Evolutionary conservation across 2,888 invertebrate genomes (phyloP).

Genomic region (Gandaritis pyraliata): DNA sequence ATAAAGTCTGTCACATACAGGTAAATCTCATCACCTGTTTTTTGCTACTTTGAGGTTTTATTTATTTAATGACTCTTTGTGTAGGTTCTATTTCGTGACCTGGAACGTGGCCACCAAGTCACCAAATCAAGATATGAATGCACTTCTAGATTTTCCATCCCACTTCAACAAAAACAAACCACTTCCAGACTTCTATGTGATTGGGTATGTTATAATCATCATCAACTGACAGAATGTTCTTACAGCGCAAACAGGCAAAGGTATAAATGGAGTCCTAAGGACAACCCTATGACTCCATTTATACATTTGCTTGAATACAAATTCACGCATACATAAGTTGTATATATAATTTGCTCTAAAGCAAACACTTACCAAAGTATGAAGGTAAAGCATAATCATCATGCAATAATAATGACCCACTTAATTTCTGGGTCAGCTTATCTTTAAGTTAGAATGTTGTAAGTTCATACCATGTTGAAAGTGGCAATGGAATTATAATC

Average conservation of each 20-base stretch:
- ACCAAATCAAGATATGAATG: slow-evolving; percentile 89
- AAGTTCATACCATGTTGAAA: background rate
- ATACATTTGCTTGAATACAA: too few species aligned
- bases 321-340: too few species aligned
- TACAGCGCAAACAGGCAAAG: too few species aligned
- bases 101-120: slow-evolving; percentile 95
- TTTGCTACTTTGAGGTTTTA: background rate
- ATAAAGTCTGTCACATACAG: slow-evolving; percentile 19
- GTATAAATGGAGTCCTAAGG: too few species aligned
- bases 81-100: slow-evolving; percentile 91
- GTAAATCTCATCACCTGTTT: too few species aligned
- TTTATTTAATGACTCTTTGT: background rate
- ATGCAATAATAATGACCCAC: slow-evolving; percentile 40
- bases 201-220: slow-evolving; percentile 86
- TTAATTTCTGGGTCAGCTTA: slow-evolving; percentile 45
- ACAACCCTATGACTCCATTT: too few species aligned
- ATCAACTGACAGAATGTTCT: background rate
- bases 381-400: slow-evolving; percentile 4
- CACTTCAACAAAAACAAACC: slow-evolving; percentile 85
- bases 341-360: too few species aligned
- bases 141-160: slow-evolving; percentile 87
- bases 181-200: slow-evolving; percentile 92
- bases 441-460: slow-evolving; percentile 1
- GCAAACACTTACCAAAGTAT: background rate
- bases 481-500: background rate